phyloP scores from a whole-genome alignment of 1,140 invertebrate genomes.

The Uloborus diversus region DNA sequence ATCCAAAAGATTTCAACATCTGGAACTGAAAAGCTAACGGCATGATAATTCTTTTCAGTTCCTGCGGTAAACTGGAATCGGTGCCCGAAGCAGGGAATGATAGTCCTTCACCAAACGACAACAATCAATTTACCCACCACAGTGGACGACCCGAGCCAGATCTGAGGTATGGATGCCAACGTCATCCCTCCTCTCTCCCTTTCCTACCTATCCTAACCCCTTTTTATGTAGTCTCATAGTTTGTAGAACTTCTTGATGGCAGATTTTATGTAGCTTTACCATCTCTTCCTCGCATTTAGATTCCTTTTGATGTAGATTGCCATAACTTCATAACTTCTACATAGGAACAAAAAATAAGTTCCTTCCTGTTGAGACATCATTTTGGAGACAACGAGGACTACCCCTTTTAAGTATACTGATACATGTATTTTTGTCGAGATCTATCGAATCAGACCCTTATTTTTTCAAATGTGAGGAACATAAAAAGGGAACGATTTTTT shows the following conservation, averaged over 20 bases:
- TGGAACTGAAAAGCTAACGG: slow-evolving; percentile 32
- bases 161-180: slow-evolving; percentile 40
- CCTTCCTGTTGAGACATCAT: too few relatives aligned
- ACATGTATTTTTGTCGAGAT: too few relatives aligned
- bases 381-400: too few relatives aligned
- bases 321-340: too few relatives aligned
- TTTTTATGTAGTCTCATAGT: slow-evolving; percentile 31
- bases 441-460: too few relatives aligned
- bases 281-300: too few relatives aligned
- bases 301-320: too few relatives aligned
- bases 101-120: slow-evolving; percentile 15
- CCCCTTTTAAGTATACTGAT: too few relatives aligned
- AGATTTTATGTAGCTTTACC: too few relatives aligned
- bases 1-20: background rate
- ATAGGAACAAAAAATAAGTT: too few relatives aligned
- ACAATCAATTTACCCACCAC: slow-evolving; percentile 20
- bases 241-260: background rate
- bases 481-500: too few relatives aligned
- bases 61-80: slow-evolving; percentile 23
- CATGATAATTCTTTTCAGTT: slow-evolving; percentile 41
- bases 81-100: slow-evolving; percentile 17
- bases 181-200: slow-evolving; percentile 16
- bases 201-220: background rate
- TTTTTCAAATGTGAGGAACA: too few relatives aligned
- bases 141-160: slow-evolving; percentile 27